Evolutionary conservation across 2,888 invertebrate species (phyloP), one percentile per base, ranked within the genome.

Genomic region (Agonum fuliginosum): DNA sequence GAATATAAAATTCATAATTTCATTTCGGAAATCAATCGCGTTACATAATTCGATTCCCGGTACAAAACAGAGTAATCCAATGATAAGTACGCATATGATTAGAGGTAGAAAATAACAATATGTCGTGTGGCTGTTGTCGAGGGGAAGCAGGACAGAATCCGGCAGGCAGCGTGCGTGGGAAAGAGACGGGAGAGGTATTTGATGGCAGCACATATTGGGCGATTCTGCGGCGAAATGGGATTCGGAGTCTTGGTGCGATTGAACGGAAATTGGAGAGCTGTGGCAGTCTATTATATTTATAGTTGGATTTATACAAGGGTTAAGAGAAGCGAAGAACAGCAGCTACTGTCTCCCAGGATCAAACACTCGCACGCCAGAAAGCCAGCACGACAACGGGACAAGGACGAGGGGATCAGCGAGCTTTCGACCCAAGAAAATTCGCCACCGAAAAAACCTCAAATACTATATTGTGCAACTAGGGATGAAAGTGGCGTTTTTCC

Each of bases 241-340:
- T 80, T 80, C 80, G 80, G 79, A 78, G 80, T 80, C 79, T 78
- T 79, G 79, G 80, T 80, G 79, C 81, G 80, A 82, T 82, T 80
- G 81, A 81, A 82, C 80, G 81, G 80, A 82, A 82, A 82, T 81
- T 82, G 80, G 82, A 81, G 80, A 81, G 79, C 81, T 78, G 79
- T 81, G 67, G 79, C 80, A 80, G 78, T 80, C 79, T 80, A 81
- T 81, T 81, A 81, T 81, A 82, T 81, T 81, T 82, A 82, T 80
- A 81, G 81, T 80, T 80, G 79, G 80, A 81, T 81, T 81, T 81
- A 81, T 81, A 75, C 67, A 75, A 75, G 67, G 67, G 75, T 51
- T 65, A 67, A 74, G 74, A 65, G 30, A 46, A 30, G 4, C 30
- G 4, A 30, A 8, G 30, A 30, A 10, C 58, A 17, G 67, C 67